Evolutionary conservation across 2,113 vertebrate genomes (phyloP).

Genomic region (Anoplopoma fimbria): DNA sequence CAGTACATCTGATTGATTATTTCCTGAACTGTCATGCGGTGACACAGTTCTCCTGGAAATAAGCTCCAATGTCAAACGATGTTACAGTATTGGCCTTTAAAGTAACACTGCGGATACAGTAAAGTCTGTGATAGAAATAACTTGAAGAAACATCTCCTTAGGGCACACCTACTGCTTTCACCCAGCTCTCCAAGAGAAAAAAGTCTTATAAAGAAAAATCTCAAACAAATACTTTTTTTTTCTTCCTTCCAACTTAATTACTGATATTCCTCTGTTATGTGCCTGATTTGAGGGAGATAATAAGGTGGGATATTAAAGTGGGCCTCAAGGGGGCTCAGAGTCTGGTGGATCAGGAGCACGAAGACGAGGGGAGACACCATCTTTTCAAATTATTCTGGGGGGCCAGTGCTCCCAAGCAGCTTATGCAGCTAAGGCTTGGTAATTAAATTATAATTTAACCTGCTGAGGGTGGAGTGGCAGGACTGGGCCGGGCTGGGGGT

Average conservation of each 20-base stretch:
- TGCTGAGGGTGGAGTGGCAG: constrained; percentile 92
- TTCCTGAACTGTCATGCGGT: constrained; percentile 18
- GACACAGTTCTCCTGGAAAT: constrained; percentile 31
- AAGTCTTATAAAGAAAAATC: constrained; percentile 53
- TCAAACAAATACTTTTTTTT: constrained; percentile 73
- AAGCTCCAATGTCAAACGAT: constrained; percentile 25
- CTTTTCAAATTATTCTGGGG: constrained; percentile 98
- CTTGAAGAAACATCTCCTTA: constrained; percentile 57
- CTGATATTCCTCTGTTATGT: constrained; percentile 82
- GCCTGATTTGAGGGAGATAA: constrained; percentile 84
- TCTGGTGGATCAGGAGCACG: constrained; percentile 81
- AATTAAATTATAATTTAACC: constrained; percentile 99
- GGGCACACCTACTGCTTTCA: constrained; percentile 52
- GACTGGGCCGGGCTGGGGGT: constrained; percentile 83
- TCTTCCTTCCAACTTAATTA: constrained; percentile 82
- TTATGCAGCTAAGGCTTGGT: constrained; percentile 97
- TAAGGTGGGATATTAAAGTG: constrained; percentile 85
- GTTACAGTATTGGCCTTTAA: constrained; percentile 29
- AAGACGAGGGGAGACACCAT: constrained; percentile 93
- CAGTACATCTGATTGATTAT: constrained; percentile 30
- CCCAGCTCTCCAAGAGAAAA: constrained; percentile 36
- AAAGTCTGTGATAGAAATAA: constrained; percentile 60
- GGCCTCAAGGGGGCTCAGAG: constrained; percentile 81
- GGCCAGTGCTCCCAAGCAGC: constrained; percentile 94
- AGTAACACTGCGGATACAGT: constrained; percentile 56